phyloP scores from a whole-genome alignment of 2,797 vertebrate genomes.

The Pseudomugil tenellus region DNA sequence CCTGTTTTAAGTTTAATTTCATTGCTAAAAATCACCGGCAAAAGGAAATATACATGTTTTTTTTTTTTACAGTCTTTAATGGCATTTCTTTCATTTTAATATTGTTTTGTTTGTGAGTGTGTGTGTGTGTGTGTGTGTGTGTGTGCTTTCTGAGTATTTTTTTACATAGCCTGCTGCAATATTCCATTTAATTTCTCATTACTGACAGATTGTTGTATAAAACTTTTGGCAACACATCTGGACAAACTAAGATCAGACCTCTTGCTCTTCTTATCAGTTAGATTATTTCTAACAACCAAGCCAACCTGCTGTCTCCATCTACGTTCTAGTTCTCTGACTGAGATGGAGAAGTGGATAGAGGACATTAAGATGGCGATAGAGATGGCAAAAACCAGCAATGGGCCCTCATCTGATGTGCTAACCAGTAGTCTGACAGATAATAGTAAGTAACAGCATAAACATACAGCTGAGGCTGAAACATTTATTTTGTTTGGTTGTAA shows the following conservation, averaged over 20 bases:
- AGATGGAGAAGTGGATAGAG: constrained; percentile 97
- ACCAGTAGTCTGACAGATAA: constrained; percentile 86
- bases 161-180: background rate
- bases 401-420: constrained; percentile 85
- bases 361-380: constrained; percentile 94
- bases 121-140: background rate
- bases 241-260: constrained; percentile 4
- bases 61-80: background rate
- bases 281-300: constrained; percentile 25
- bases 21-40: background rate
- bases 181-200: constrained; percentile 3
- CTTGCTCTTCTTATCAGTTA: constrained; percentile 8
- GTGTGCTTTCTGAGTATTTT: background rate
- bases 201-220: constrained; percentile 21
- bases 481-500: background rate
- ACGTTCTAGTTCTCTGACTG: constrained; percentile 82
- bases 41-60: background rate
- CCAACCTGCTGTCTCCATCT: constrained; percentile 11
- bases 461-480: background rate
- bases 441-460: constrained; percentile 79
- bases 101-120: background rate
- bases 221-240: constrained; percentile 28
- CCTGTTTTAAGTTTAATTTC: background rate
- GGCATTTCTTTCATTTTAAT: no score
- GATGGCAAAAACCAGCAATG: constrained; percentile 88